phyloP scores from a whole-genome alignment of 64 coral and sea anemone genomes.

The Porites lutea region DNA sequence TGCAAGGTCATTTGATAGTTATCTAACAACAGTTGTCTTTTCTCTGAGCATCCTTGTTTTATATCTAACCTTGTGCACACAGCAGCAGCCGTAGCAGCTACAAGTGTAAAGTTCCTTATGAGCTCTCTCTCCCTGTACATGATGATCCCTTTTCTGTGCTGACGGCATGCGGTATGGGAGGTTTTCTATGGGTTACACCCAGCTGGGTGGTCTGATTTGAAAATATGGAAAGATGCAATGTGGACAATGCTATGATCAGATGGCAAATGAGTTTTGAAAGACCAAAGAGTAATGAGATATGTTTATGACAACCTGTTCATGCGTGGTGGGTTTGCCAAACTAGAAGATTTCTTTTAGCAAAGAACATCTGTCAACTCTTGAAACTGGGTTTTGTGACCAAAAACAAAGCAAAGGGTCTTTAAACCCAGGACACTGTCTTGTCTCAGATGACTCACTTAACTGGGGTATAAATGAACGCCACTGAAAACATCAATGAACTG shows the following conservation, averaged over 20 bases:
- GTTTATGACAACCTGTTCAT: background rate
- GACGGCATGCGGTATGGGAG: constrained; percentile 24
- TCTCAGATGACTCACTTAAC: background rate
- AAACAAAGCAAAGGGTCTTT: too few relatives aligned
- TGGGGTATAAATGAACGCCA: background rate
- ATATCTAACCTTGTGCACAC: constrained; percentile 48
- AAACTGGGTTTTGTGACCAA: too few relatives aligned
- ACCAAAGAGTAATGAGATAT: background rate
- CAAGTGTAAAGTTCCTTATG: constrained; percentile 42
- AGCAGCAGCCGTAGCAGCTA: constrained; percentile 32
- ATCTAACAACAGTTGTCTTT: background rate
- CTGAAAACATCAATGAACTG: background rate
- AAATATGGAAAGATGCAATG: constrained; percentile 17
- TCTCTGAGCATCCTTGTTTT: constrained; percentile 35
- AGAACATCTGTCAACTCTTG: too few relatives aligned
- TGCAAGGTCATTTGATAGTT: constrained; percentile 39
- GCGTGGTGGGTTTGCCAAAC: background rate
- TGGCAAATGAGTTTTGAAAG: background rate
- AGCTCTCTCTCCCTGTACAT: constrained; percentile 31
- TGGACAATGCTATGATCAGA: constrained; percentile 8
- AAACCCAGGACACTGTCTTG: too few relatives aligned
- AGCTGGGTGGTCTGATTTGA: constrained; percentile 46
- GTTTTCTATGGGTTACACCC: constrained; percentile 40
- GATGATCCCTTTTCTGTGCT: constrained; percentile 45
- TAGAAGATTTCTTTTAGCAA: too few relatives aligned